These are phyloP conservation scores for Columba livia DNA, from an alignment of 2,113 vertebrate species.

Conservation along the genomic window DNA sequence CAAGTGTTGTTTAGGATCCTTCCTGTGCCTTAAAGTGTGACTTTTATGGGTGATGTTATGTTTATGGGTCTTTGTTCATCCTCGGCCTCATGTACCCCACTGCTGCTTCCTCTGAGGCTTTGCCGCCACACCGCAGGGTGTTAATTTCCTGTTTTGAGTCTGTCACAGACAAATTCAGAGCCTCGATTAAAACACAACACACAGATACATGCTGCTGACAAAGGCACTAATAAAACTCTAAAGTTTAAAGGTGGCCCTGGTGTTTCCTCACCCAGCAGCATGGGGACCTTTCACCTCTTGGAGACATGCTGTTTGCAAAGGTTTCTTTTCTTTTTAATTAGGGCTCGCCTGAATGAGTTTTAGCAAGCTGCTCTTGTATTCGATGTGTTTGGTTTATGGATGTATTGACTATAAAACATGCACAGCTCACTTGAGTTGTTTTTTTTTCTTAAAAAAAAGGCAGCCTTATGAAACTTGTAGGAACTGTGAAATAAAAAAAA, in stretches of 20 bases:
- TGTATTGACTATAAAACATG: background rate
- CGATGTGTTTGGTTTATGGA: slow-evolving; percentile 29
- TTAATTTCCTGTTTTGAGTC: slow-evolving; percentile 76
- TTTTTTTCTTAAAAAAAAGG: background rate
- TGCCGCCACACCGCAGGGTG: slow-evolving; percentile 64
- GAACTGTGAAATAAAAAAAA: background rate
- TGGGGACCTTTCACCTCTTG: slow-evolving; percentile 46
- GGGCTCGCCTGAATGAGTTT: background rate
- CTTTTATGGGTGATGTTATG: slow-evolving; percentile 66
- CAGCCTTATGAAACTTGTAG: background rate
- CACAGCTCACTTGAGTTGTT: background rate
- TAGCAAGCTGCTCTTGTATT: slow-evolving; percentile 17
- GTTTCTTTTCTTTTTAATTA: slow-evolving; percentile 59
- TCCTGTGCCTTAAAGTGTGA: slow-evolving; percentile 70
- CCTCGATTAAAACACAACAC: slow-evolving; percentile 41
- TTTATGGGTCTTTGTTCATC: slow-evolving; percentile 68
- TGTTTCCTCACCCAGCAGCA: slow-evolving; percentile 43
- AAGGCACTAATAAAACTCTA: slow-evolving; percentile 61
- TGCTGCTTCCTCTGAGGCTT: slow-evolving; percentile 67
- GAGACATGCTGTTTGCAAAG: slow-evolving; percentile 46
- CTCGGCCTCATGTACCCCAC: slow-evolving; percentile 34
- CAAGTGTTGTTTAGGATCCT: slow-evolving; percentile 57
- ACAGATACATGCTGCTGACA: slow-evolving; percentile 56
- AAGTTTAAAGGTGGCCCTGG: slow-evolving; percentile 66
- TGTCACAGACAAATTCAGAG: slow-evolving; percentile 59